phyloP scores from a whole-genome alignment of 1,140 invertebrate species.

The Xylocopa sonorina region DNA sequence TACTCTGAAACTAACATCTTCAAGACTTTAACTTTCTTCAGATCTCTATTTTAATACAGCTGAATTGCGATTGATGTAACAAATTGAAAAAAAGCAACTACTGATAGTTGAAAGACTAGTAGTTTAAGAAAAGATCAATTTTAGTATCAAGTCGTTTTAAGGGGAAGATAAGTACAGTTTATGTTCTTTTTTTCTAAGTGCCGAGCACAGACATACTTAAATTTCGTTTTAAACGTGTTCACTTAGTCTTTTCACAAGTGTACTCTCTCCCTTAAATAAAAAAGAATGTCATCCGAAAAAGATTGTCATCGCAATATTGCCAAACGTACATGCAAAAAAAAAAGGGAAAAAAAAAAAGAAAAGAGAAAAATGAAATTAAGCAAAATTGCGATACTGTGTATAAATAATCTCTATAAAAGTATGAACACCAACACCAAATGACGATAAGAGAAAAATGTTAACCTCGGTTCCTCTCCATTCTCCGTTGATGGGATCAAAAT shows the following conservation, averaged over 20 bases:
- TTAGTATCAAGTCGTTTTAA: conserved; percentile 8
- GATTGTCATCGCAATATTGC: conserved; percentile 36
- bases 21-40: conserved; percentile 9
- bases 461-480: conserved; percentile 77
- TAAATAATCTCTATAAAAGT: conserved; percentile 40
- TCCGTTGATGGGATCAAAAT: conserved; percentile 77
- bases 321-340: conserved; percentile 42
- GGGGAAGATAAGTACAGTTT: too few relatives aligned
- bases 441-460: conserved; percentile 72
- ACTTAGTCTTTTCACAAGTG: too few relatives aligned
- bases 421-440: conserved; percentile 70
- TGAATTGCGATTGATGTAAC: background rate
- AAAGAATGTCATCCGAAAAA: conserved; percentile 15
- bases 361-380: conserved; percentile 44
- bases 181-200: too few relatives aligned
- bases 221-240: too few relatives aligned
- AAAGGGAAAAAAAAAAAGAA: too few relatives aligned
- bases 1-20: background rate
- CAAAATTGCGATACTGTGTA: conserved; percentile 33
- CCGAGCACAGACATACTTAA: too few relatives aligned
- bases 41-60: background rate
- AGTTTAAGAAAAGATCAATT: conserved; percentile 6
- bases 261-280: too few relatives aligned
- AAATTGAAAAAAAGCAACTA: conserved; percentile 26
- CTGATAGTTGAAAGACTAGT: conserved; percentile 17